These are phyloP conservation scores for Apodemia zela DNA, from an alignment of 2,888 invertebrate species.

Conservation along the genomic window DNA sequence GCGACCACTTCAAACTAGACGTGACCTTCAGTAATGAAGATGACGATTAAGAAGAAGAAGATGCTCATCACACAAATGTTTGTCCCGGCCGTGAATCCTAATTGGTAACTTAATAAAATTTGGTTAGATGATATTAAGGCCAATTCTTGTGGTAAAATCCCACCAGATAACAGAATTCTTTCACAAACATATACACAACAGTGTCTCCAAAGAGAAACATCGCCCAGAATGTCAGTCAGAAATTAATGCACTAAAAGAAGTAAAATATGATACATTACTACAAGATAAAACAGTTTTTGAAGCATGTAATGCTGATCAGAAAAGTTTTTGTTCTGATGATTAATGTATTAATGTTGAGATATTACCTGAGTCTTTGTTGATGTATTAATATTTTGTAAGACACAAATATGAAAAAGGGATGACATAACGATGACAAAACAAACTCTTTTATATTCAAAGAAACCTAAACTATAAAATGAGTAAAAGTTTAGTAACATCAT, in stretches of 20 bases:
- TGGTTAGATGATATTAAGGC: conserved; percentile 88
- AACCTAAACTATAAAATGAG: no score
- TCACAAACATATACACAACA: conserved; percentile 91
- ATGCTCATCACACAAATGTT: no score
- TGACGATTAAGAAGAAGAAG: no score
- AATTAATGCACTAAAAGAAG: conserved; percentile 90
- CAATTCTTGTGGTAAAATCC: conserved; percentile 89
- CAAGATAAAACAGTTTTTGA: conserved; percentile 93
- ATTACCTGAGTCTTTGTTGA: no score
- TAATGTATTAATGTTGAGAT: conserved; percentile 94
- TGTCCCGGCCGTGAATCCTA: no score
- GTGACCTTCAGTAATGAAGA: no score
- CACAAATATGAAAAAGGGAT: conserved; percentile 87
- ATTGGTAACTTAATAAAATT: conserved; percentile 89
- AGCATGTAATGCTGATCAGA: conserved; percentile 92
- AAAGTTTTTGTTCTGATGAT: conserved; percentile 86
- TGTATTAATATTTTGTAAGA: no score
- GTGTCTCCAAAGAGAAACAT: conserved; percentile 88
- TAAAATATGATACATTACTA: conserved; percentile 93
- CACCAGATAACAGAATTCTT: conserved; percentile 65
- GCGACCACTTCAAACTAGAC: no score
- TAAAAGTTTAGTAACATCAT: no score
- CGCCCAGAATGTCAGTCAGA: conserved; percentile 86
- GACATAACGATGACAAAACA: no score
- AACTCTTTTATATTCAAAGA: no score